A percentile compares a stretch with the other conserved stretches of the same genome.
Evolutionary conservation across 2,888 invertebrate genomes (phyloP).

Genomic region (Xanthorhoe spadicearia): DNA sequence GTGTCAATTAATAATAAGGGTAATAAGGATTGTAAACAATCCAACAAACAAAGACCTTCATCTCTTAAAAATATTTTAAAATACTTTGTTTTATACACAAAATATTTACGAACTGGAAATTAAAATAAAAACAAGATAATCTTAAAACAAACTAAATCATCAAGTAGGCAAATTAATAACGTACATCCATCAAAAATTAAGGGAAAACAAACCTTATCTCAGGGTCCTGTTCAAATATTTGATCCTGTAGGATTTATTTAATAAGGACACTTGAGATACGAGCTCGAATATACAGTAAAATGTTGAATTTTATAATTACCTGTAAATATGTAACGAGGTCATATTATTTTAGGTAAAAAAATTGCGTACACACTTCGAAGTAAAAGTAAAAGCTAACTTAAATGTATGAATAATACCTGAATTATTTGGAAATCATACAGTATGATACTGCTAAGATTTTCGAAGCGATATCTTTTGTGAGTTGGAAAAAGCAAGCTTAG

Average conservation of each 20-base stretch:
- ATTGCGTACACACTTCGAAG: no score
- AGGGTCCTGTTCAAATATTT: constrained; percentile 57
- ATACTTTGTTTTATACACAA: neutral
- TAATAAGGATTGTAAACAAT: no score
- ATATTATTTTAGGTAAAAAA: no score
- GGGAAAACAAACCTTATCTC: constrained; percentile 29
- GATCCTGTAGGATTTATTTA: constrained; percentile 51
- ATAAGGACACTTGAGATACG: constrained; percentile 43
- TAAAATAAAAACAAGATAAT: constrained; percentile 7
- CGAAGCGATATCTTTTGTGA: no score
- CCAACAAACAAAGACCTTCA: constrained; percentile 31
- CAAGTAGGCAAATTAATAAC: constrained; percentile 31
- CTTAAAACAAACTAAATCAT: constrained; percentile 25
- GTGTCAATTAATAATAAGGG: no score
- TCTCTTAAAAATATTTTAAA: no score
- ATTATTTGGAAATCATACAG: no score
- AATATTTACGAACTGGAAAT: neutral
- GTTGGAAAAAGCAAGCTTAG: no score
- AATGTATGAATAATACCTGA: no score
- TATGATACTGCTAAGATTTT: no score
- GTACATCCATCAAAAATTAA: constrained; percentile 34
- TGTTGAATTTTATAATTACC: neutral
- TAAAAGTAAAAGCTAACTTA: no score
- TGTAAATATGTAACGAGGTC: neutral
- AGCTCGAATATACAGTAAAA: constrained; percentile 10